These are phyloP conservation scores for Diloba caeruleocephala DNA, from an alignment of 2,888 invertebrate species.

Conservation along the genomic window DNA sequence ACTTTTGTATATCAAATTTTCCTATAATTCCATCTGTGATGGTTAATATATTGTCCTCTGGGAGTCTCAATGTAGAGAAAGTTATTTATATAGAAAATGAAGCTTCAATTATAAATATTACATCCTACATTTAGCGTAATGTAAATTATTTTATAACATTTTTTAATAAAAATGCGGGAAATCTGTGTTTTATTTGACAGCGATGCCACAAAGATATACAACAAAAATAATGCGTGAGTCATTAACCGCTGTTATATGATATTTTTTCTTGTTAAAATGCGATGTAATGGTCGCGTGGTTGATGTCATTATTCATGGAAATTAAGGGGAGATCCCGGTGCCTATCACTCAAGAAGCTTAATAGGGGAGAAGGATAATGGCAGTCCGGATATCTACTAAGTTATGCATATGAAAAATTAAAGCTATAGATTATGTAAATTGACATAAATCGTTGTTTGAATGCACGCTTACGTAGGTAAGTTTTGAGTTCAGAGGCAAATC, in stretches of 20 bases:
- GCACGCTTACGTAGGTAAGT: slow-evolving; percentile 13
- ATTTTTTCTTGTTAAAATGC: slow-evolving; percentile 62
- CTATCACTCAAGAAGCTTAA: slow-evolving; percentile 61
- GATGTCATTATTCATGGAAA: slow-evolving; percentile 70
- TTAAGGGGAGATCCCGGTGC: slow-evolving; percentile 60
- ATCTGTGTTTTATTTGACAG: slow-evolving; percentile 77
- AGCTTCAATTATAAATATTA: slow-evolving; percentile 44
- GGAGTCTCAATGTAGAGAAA: slow-evolving; percentile 41
- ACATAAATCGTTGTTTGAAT: slow-evolving; percentile 16
- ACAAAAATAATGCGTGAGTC: slow-evolving; percentile 58
- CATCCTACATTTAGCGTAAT: slow-evolving; percentile 34
- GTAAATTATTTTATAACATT: slow-evolving; percentile 67
- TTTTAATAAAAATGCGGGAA: slow-evolving; percentile 75
- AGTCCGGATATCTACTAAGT: slow-evolving; percentile 33
- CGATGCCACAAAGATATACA: slow-evolving; percentile 44
- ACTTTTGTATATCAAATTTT: slow-evolving; percentile 48
- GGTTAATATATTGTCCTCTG: slow-evolving; percentile 34
- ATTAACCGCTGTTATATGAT: slow-evolving; percentile 60
- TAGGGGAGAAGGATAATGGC: slow-evolving; percentile 52
- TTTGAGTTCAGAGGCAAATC: not conserved
- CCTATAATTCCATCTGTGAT: slow-evolving; percentile 50
- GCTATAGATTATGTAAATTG: slow-evolving; percentile 26
- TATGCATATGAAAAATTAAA: slow-evolving; percentile 42
- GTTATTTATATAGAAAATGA: slow-evolving; percentile 44
- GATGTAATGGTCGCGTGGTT: slow-evolving; percentile 68